These are phyloP conservation scores for Seriola aureovittata DNA, from an alignment of 2,113 vertebrate genomes.

Conservation along the genomic window DNA sequence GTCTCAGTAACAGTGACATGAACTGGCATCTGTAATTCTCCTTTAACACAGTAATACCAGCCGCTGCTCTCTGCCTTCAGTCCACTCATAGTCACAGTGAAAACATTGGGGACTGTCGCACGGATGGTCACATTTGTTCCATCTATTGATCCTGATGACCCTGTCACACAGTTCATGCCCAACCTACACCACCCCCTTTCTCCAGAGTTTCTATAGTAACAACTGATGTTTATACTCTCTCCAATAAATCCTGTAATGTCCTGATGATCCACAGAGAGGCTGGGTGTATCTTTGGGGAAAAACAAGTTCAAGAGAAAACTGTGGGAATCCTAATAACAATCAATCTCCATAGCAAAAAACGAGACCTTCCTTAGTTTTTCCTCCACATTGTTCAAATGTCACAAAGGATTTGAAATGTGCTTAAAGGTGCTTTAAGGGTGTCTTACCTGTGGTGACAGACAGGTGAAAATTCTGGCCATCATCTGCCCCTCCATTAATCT, in stretches of 20 bases:
- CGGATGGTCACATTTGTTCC: background rate
- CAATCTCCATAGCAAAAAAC: background rate
- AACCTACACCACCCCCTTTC: slow-evolving; percentile 35
- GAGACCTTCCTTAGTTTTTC: background rate
- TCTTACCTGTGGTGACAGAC: slow-evolving; percentile 13
- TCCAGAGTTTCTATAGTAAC: background rate
- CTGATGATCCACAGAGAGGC: slow-evolving; percentile 28
- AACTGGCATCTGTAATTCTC: slow-evolving; percentile 55
- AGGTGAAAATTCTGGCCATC: background rate
- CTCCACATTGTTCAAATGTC: background rate
- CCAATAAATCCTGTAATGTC: background rate
- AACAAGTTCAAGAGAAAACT: background rate
- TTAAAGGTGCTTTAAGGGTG: background rate
- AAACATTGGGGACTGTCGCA: fast-evolving
- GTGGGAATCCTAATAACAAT: background rate
- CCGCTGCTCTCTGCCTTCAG: slow-evolving; percentile 12
- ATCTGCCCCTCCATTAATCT: background rate
- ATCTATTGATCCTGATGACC: background rate
- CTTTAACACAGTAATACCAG: slow-evolving; percentile 44
- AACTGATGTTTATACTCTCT: background rate
- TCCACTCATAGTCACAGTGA: slow-evolving; percentile 48
- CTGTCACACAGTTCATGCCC: slow-evolving; percentile 7
- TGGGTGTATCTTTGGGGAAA: slow-evolving; percentile 3
- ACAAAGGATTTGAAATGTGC: background rate
- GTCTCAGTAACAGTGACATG: slow-evolving; percentile 19